Evolutionary conservation across 2,113 vertebrate species (phyloP), one percentile per base, ranked within the genome.

Genomic region (Kryptolebias marmoratus): DNA sequence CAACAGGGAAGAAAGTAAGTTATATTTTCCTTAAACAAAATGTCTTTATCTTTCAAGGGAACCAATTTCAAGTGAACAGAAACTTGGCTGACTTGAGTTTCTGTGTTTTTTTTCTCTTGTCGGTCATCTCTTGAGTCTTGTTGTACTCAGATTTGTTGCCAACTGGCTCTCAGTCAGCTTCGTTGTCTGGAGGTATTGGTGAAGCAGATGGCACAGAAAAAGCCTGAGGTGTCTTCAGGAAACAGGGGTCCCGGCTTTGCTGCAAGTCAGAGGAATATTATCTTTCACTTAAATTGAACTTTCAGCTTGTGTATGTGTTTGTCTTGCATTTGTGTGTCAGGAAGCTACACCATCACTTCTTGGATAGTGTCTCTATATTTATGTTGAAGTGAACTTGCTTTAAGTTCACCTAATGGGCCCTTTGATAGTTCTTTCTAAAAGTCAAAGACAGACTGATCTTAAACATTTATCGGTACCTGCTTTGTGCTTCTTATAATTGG

Each of bases 121-220:
- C 86, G 89, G 81, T 84, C 75, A 87, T 86, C 87, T 88, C 84
- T 70, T 1, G 62, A 87, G 86, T 82, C 64, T 81, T 11, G 18
- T 69, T 77, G 70, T 56, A 80, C 82, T 89, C 85, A 80, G 83
- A 90, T 83, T 87, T 3, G 44, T 32, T 92, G 91, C 91, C 91
- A 92, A 89, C 80, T 89, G 90, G 87, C 91, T 76, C 79, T 72
- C 47, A 79, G 86, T 88, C 82, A 88, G 80, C 80, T 72, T 58
- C 62, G 68, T 79, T 86, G 79, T 85, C 82, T 84, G 88, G 73
- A 90, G 88, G 85, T 90, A 86, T 84, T 77, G 83, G 82, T 87
- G 81, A 64, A 89, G 85, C 89, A 92, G 88, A 89, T 89, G 89
- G 89, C 82, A 73, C 73, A 81, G 78, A 64, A 77, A 73, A 79